phyloP scores from a whole-genome alignment of 2,113 vertebrate species.

The Phoenicopterus ruber region DNA sequence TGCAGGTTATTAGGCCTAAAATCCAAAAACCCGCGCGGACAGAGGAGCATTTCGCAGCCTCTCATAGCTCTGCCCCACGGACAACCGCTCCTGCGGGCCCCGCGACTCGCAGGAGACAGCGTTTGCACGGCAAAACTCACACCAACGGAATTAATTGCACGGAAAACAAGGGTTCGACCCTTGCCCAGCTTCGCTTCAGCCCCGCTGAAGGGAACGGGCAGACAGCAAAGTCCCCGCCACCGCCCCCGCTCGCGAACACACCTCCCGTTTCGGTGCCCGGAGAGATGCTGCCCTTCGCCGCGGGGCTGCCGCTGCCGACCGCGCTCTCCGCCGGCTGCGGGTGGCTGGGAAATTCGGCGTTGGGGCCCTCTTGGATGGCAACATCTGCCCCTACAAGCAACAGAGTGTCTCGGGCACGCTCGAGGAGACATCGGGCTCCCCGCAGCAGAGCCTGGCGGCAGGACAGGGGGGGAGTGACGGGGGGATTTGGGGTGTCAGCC shows the following conservation, averaged over 20 bases:
- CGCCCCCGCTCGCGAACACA: neutral
- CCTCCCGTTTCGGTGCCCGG: neutral
- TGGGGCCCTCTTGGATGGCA: neutral
- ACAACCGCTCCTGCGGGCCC: neutral
- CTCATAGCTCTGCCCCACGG: fast-evolving
- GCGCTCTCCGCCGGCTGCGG: fast-evolving
- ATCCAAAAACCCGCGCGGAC: neutral
- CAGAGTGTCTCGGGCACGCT: fast-evolving
- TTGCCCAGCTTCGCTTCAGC: neutral
- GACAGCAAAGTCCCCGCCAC: fast-evolving
- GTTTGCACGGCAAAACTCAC: neutral
- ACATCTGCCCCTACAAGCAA: neutral
- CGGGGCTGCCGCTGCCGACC: neutral
- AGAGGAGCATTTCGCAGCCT: neutral
- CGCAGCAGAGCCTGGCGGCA: neutral
- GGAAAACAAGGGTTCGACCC: fast-evolving
- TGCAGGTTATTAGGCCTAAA: neutral
- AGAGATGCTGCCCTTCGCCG: fast-evolving
- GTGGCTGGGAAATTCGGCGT: neutral
- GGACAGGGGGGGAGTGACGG: neutral
- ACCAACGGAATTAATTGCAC: fast-evolving
- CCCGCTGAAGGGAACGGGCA: fast-evolving
- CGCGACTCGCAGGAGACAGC: fast-evolving
- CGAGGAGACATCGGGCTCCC: neutral
- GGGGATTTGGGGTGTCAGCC: neutral